A percentile compares a stretch with the other conserved stretches of the same genome.
Conservation (phyloP, 2,113 vertebrate species). For the Anarrhichthys ocellatus region DNA sequence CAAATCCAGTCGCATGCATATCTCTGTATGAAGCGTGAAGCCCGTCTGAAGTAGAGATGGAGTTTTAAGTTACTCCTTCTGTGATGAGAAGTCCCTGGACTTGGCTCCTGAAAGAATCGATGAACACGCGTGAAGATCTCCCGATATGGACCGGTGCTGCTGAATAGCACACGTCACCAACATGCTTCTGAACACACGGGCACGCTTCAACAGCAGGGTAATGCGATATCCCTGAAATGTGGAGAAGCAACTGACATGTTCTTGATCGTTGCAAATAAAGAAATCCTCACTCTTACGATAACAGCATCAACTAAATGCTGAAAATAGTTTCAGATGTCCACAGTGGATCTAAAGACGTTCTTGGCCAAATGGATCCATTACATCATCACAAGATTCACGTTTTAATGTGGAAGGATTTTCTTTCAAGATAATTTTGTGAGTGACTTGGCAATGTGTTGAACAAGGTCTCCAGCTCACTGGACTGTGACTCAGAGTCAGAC, state of each 20-base stretch:
- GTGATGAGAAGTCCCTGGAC: constrained; percentile 27
- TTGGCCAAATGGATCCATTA: constrained; percentile 22
- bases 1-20: neutral
- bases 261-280: constrained; percentile 15
- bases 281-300: constrained; percentile 6
- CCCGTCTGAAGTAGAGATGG: neutral
- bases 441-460: constrained; percentile 32
- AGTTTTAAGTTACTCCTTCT: constrained; percentile 30
- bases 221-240: constrained; percentile 47
- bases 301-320: neutral
- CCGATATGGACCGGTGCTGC: constrained; percentile 28
- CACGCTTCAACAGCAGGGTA: constrained; percentile 30
- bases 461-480: constrained; percentile 29
- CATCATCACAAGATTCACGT: constrained; percentile 23
- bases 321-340: neutral
- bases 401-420: constrained; percentile 29
- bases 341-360: constrained; percentile 10
- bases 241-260: neutral
- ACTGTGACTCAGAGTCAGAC: constrained; percentile 18
- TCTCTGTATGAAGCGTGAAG: constrained; percentile 15
- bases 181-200: constrained; percentile 5
- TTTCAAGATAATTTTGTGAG: constrained; percentile 43
- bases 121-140: constrained; percentile 40
- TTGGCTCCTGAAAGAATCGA: constrained; percentile 28
- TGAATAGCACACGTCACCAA: constrained; percentile 27